A percentile compares a stretch with the other conserved stretches of the same genome.
Evolutionary conservation across 2,113 vertebrate genomes (phyloP).

Genomic region (Argyrosomus japonicus): DNA sequence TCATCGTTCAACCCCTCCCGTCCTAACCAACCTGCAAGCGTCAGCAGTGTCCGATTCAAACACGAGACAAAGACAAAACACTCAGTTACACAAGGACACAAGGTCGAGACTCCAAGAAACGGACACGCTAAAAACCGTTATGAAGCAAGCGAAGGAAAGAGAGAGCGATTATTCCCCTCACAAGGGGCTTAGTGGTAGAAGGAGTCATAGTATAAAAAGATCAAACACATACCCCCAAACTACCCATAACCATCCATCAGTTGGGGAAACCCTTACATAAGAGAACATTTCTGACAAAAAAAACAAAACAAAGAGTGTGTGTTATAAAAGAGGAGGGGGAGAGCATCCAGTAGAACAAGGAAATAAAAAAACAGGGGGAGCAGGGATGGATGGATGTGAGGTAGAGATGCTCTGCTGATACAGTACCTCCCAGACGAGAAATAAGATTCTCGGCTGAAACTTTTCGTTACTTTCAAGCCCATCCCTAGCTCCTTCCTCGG

Average conservation of each 20-base stretch:
- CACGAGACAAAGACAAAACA: conserved; percentile 83
- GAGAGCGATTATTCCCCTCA: conserved; percentile 24
- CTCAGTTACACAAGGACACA: conserved; percentile 76
- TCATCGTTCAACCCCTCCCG: conserved; percentile 5
- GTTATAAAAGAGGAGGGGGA: conserved; percentile 37
- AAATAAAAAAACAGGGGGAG: conserved; percentile 49
- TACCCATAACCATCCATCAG: conserved; percentile 45
- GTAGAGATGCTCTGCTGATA: conserved; percentile 83
- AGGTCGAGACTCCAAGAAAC: conserved; percentile 73
- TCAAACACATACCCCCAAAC: conserved; percentile 25
- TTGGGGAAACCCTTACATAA: conserved; percentile 26
- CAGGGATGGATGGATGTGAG: conserved; percentile 81
- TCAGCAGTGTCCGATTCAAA: conserved; percentile 70
- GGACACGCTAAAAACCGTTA: conserved; percentile 64
- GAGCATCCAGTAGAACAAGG: conserved; percentile 51
- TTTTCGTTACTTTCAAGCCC: conserved; percentile 47
- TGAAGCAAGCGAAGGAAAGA: conserved; percentile 71
- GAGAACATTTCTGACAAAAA: conserved; percentile 20
- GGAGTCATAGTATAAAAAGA: conserved; percentile 36
- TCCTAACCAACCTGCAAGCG: conserved; percentile 39
- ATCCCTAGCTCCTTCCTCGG: conserved; percentile 48
- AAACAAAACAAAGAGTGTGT: conserved; percentile 8
- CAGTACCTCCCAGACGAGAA: conserved; percentile 72
- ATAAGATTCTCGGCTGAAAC: conserved; percentile 29
- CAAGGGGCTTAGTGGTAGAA: neutral